Conservation (phyloP, 2,113 vertebrate genomes). For the Bos taurus region DNA sequence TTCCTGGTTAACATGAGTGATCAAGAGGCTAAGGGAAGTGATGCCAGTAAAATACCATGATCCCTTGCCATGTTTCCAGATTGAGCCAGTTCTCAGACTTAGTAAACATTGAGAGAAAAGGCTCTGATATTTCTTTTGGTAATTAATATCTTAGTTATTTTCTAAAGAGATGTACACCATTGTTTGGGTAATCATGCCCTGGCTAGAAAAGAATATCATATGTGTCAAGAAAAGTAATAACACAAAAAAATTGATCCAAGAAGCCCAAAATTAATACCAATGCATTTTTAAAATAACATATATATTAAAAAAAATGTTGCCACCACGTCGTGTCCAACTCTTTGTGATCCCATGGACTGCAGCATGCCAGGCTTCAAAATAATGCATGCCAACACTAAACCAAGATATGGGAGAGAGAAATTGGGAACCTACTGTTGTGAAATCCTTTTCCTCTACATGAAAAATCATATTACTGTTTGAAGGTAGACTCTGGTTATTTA, state of each 20-base stretch:
- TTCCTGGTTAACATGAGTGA: neutral
- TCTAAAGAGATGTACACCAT: neutral
- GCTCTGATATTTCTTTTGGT: neutral
- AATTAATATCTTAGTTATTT: neutral
- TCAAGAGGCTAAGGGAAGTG: neutral
- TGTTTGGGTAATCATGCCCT: neutral
- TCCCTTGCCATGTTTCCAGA: neutral
- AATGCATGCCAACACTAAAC: neutral
- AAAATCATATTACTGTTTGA: neutral
- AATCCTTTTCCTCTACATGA: neutral
- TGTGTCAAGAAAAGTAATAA: neutral
- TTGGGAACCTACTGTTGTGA: neutral
- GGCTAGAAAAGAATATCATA: neutral
- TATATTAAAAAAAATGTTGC: neutral
- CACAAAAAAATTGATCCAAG: neutral
- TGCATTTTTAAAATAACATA: neutral
- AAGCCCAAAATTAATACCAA: neutral
- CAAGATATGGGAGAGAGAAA: neutral
- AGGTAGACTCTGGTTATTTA: neutral
- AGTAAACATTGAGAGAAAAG: neutral
- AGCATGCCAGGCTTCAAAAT: neutral
- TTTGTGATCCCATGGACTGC: neutral
- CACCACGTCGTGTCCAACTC: fast-evolving
- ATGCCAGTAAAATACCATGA: neutral
- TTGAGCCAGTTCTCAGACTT: neutral